These are phyloP conservation scores for Hypothenemus hampei DNA, from an alignment of 1,140 invertebrate species.

Conservation along the genomic window DNA sequence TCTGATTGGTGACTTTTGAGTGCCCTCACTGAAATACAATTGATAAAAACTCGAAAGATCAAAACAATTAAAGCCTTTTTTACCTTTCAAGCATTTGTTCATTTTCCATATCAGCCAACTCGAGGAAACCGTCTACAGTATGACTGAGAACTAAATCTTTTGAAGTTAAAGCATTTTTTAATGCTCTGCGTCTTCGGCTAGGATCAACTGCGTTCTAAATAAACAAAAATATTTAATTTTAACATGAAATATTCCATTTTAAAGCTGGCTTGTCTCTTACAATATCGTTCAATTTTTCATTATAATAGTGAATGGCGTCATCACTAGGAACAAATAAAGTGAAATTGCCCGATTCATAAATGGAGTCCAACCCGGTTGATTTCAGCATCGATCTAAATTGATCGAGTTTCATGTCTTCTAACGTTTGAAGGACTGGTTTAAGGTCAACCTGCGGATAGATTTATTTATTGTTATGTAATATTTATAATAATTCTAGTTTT, in stretches of 20 bases:
- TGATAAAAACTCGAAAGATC: not conserved
- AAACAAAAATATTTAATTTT: not conserved
- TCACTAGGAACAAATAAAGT: constrained; percentile 56
- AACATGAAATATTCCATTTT: not conserved
- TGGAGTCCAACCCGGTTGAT: constrained; percentile 45
- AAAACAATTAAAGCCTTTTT: constrained; percentile 1
- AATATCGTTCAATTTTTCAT: constrained; percentile 43
- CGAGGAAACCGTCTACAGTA: constrained; percentile 46
- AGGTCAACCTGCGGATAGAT: constrained; percentile 40
- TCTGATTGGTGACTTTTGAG: constrained; percentile 50
- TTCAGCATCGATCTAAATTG: constrained; percentile 52
- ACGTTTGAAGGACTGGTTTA: constrained; percentile 49
- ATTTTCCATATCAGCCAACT: constrained; percentile 46
- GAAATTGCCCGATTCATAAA: constrained; percentile 46
- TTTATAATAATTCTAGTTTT: too few species aligned
- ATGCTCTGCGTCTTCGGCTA: constrained; percentile 31
- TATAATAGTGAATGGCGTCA: constrained; percentile 50
- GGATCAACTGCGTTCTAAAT: constrained; percentile 36
- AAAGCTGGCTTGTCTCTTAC: constrained; percentile 42
- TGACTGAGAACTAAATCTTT: constrained; percentile 47
- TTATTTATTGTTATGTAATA: constrained; percentile 4
- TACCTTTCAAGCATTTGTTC: constrained; percentile 16
- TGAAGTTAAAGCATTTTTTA: constrained; percentile 33
- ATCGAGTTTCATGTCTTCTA: constrained; percentile 50
- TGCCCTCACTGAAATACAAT: constrained; percentile 45